A percentile compares a stretch with the other conserved stretches of the same genome.
phyloP scores from a whole-genome alignment of 2,888 invertebrate species.

The Frankliniella fusca region DNA sequence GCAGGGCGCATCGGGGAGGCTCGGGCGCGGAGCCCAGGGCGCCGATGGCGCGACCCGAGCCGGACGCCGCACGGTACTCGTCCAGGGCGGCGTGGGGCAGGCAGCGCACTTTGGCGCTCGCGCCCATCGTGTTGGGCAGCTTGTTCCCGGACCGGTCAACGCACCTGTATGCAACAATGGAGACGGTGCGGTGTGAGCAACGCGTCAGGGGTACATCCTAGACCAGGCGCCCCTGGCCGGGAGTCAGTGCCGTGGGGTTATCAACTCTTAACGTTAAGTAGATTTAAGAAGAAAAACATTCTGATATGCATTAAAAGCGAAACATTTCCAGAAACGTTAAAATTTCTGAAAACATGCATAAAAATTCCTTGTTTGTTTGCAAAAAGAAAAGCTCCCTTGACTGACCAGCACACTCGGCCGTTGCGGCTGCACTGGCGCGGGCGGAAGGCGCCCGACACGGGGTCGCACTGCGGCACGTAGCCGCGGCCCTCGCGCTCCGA shows the following conservation, averaged over 20 bases:
- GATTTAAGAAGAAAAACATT: too few species aligned
- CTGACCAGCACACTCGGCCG: constrained; percentile 84
- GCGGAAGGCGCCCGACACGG: constrained; percentile 61
- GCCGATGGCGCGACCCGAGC: constrained; percentile 1
- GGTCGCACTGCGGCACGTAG: constrained; percentile 75
- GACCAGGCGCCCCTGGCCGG: too few species aligned
- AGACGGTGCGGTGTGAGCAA: too few species aligned
- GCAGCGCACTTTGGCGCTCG: constrained; percentile 66
- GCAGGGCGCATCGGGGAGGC: constrained; percentile 38
- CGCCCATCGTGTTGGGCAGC: constrained; percentile 73
- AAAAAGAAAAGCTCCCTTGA: too few species aligned
- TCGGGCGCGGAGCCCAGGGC: neutral
- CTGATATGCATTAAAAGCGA: too few species aligned
- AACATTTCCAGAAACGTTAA: too few species aligned
- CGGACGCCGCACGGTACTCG: neutral
- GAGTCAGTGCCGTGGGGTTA: too few species aligned
- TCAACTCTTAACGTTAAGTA: too few species aligned
- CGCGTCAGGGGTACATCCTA: too few species aligned
- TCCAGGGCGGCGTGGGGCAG: constrained; percentile 41
- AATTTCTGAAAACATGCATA: too few species aligned
- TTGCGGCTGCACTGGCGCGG: constrained; percentile 77
- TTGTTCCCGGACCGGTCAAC: constrained; percentile 70
- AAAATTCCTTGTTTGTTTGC: too few species aligned
- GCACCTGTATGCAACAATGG: neutral
- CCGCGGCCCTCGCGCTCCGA: constrained; percentile 77